A percentile compares a stretch with the other conserved stretches of the same genome.
Conservation (phyloP, 1,140 invertebrate genomes). For the Danaus melanippus region DNA sequence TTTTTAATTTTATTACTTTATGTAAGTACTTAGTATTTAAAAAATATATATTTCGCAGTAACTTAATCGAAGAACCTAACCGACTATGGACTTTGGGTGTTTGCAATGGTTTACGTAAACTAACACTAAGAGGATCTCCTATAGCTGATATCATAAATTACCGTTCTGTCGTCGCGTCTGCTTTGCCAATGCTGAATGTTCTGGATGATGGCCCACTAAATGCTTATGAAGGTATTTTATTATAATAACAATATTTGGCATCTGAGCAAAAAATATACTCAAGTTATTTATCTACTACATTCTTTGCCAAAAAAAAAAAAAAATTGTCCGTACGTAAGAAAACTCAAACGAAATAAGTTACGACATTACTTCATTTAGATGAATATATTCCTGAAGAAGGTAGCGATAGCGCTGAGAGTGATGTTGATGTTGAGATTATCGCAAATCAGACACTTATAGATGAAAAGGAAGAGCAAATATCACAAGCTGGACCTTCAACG, state of each 20-base stretch:
- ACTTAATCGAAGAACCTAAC: conserved; percentile 47
- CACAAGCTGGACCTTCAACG: conserved; percentile 30
- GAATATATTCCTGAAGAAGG: background rate
- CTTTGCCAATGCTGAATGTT: conserved; percentile 45
- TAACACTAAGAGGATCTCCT: conserved; percentile 44
- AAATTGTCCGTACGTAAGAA: too few relatives aligned
- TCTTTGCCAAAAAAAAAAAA: too few relatives aligned
- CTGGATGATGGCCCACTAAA: conserved; percentile 49
- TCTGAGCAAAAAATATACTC: too few relatives aligned
- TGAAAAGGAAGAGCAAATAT: conserved; percentile 11
- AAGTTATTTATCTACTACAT: too few relatives aligned
- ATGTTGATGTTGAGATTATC: conserved; percentile 6
- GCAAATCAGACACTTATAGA: background rate
- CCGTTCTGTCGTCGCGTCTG: conserved; percentile 31
- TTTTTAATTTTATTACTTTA: background rate
- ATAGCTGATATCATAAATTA: conserved; percentile 36
- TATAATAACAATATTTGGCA: background rate
- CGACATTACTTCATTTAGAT: too few relatives aligned
- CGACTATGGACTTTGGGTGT: conserved; percentile 57
- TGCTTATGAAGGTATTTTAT: conserved; percentile 25
- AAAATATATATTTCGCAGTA: conserved; percentile 29
- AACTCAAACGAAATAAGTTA: too few relatives aligned
- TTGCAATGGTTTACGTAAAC: conserved; percentile 41
- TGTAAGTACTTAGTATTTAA: conserved; percentile 1
- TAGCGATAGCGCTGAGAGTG: conserved; percentile 13